Conservation (phyloP, 2,797 vertebrate species). For the Choloepus didactylus region DNA sequence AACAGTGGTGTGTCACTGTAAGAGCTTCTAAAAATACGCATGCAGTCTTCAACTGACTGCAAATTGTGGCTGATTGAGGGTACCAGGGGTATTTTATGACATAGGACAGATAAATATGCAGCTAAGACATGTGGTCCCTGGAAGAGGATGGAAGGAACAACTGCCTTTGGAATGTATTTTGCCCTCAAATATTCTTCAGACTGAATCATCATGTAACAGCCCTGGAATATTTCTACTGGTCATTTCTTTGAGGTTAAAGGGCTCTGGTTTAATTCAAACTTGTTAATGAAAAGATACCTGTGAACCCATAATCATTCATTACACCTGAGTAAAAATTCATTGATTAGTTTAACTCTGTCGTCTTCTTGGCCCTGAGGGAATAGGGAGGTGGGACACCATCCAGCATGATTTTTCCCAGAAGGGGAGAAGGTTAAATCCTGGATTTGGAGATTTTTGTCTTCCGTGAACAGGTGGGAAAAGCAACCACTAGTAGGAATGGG, state of each 20-base stretch:
- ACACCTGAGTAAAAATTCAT: neutral
- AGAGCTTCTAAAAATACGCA: conserved; percentile 74
- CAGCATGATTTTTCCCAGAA: neutral
- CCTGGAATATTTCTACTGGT: neutral
- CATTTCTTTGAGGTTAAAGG: conserved; percentile 27
- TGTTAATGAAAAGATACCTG: neutral
- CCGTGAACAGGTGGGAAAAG: neutral
- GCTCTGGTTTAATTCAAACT: neutral
- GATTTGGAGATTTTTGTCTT: too few species aligned
- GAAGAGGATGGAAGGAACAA: conserved; percentile 35
- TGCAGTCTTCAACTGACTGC: conserved; percentile 53
- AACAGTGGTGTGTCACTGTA: conserved; percentile 63
- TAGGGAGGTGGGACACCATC: neutral
- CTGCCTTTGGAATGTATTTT: conserved; percentile 46
- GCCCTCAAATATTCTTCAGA: neutral
- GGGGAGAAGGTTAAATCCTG: neutral
- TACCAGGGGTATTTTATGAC: conserved; percentile 46
- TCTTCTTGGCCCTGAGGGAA: neutral
- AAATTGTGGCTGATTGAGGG: conserved; percentile 63
- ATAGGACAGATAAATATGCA: conserved; percentile 67
- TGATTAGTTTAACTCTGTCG: neutral
- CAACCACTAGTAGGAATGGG: neutral
- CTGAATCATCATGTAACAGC: neutral
- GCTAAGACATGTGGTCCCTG: conserved; percentile 8
- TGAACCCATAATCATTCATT: neutral